Evolutionary conservation across 2,888 invertebrate species (phyloP).

Genomic region (Metopia argyrocephala): DNA sequence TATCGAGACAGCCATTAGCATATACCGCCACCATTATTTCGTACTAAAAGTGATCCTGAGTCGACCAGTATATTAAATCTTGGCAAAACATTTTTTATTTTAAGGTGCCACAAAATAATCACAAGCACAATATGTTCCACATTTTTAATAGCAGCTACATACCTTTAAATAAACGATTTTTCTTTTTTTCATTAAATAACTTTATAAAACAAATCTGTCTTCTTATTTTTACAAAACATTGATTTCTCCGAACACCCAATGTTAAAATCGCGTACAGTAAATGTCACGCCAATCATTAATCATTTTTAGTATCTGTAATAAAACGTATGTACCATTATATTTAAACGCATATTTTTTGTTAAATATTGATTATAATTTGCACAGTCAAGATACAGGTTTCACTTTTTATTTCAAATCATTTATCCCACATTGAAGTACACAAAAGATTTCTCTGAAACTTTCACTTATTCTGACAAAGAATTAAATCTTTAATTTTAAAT

Average conservation of each 20-base stretch:
- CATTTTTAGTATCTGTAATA: background rate
- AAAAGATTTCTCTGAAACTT: constrained; percentile 42
- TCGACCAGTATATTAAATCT: too few relatives aligned
- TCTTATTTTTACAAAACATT: too few relatives aligned
- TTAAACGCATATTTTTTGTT: background rate
- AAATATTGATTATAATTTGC: background rate
- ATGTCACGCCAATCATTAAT: background rate
- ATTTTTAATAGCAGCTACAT: too few relatives aligned
- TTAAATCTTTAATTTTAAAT: background rate
- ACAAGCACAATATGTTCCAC: too few relatives aligned
- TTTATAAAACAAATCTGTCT: too few relatives aligned
- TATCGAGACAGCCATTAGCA: too few relatives aligned
- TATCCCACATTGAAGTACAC: background rate
- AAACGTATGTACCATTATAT: background rate
- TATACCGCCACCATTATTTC: too few relatives aligned
- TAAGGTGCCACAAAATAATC: too few relatives aligned
- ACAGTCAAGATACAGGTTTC: background rate
- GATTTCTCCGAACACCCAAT: background rate
- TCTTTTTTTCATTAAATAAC: too few relatives aligned
- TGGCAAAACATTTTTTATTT: too few relatives aligned
- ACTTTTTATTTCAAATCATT: background rate
- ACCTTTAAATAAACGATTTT: too few relatives aligned
- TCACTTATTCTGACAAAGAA: constrained; percentile 21
- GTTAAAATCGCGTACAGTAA: background rate
- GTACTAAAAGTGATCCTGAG: too few relatives aligned